A percentile compares a stretch with the other conserved stretches of the same genome.
These are phyloP conservation scores for Trissolcus basalis DNA, from an alignment of 1,140 invertebrate species.

Conservation along the genomic window DNA sequence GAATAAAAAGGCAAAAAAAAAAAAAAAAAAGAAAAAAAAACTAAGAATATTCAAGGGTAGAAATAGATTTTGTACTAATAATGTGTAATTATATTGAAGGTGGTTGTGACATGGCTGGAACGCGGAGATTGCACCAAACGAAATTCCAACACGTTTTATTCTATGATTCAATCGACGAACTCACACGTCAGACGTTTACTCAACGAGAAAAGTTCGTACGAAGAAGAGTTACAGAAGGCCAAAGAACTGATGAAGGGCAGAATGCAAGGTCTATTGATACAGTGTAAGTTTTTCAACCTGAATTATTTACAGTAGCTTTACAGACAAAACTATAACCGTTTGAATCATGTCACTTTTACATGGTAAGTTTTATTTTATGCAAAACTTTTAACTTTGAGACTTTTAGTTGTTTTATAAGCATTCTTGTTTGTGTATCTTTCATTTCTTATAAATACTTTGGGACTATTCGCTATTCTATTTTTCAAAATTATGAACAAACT, in stretches of 20 bases:
- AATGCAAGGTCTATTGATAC: slow-evolving; percentile 86
- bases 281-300: slow-evolving; percentile 84
- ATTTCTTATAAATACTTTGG: slow-evolving; percentile 6
- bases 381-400: slow-evolving; percentile 27
- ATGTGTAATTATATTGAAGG: slow-evolving; percentile 70
- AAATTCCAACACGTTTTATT: slow-evolving; percentile 93
- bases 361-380: slow-evolving; percentile 67
- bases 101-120: slow-evolving; percentile 92
- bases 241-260: slow-evolving; percentile 87
- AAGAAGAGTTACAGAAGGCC: slow-evolving; percentile 89
- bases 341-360: slow-evolving; percentile 65
- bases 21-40: too few species aligned
- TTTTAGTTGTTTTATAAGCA: slow-evolving; percentile 43
- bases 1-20: too few species aligned
- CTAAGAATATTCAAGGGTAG: not conserved
- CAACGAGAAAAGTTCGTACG: slow-evolving; percentile 88
- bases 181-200: slow-evolving; percentile 90
- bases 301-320: slow-evolving; percentile 46
- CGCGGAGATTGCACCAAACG: slow-evolving; percentile 92
- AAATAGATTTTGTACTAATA: not conserved
- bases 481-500: too few species aligned
- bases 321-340: slow-evolving; percentile 65
- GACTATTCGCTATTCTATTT: too few species aligned
- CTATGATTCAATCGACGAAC: slow-evolving; percentile 95
- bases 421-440: slow-evolving; percentile 2